These are phyloP conservation scores for Heliconius cydno DNA, from an alignment of 2,888 invertebrate species.

Conservation along the genomic window DNA sequence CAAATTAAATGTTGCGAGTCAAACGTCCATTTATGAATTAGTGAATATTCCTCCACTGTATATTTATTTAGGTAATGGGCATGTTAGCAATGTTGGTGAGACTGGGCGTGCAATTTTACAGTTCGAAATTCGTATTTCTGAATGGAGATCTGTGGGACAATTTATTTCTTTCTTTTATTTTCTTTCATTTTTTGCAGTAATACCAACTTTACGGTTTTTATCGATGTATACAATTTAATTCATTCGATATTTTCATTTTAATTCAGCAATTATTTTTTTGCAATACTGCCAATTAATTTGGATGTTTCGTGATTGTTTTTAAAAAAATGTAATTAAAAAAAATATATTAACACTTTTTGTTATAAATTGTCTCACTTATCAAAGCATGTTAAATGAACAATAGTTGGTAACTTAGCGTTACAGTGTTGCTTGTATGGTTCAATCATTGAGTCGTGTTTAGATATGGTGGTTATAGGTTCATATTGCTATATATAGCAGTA, in stretches of 20 bases:
- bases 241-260: not conserved
- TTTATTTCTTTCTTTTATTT: not conserved
- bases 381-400: slow-evolving; percentile 39
- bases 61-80: slow-evolving; percentile 71
- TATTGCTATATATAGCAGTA: slow-evolving; percentile 3
- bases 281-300: slow-evolving; percentile 4
- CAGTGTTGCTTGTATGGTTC: slow-evolving; percentile 31
- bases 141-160: slow-evolving; percentile 31
- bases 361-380: slow-evolving; percentile 63
- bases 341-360: not conserved
- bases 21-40: slow-evolving; percentile 78
- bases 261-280: not conserved
- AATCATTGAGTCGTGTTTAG: slow-evolving; percentile 31
- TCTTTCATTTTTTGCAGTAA: not conserved
- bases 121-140: slow-evolving; percentile 5
- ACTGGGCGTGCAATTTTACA: slow-evolving; percentile 44
- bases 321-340: not conserved
- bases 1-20: slow-evolving; percentile 53
- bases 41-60: slow-evolving; percentile 79
- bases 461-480: slow-evolving; percentile 9
- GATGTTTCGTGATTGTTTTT: not conserved
- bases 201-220: not conserved
- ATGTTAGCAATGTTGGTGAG: slow-evolving; percentile 59
- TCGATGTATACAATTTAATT: not conserved
- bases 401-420: slow-evolving; percentile 34